phyloP scores from a whole-genome alignment of 2,888 invertebrate species.

The Volucella inflata region DNA sequence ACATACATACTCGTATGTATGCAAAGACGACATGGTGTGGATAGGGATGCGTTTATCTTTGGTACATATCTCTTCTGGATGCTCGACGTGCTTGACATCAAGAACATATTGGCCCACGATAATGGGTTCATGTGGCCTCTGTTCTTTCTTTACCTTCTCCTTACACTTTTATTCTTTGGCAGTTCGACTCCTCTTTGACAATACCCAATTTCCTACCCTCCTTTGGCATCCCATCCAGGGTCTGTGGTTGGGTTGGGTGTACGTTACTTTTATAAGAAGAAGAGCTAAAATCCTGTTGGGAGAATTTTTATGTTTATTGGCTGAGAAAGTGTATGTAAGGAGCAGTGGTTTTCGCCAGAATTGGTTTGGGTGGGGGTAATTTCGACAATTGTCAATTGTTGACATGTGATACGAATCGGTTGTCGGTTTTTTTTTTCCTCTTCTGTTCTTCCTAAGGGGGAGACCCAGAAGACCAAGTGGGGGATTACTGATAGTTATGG shows the following conservation, averaged over 20 bases:
- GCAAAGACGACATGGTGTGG: slow-evolving; percentile 1
- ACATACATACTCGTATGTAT: not conserved
- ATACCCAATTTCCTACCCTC: not conserved
- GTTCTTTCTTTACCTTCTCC: slow-evolving; percentile 24
- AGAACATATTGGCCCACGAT: slow-evolving; percentile 75
- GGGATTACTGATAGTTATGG: slow-evolving; percentile 12
- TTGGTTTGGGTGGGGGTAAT: slow-evolving; percentile 48
- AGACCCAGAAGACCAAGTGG: not conserved
- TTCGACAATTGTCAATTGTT: slow-evolving; percentile 57
- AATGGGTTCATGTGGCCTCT: slow-evolving; percentile 75
- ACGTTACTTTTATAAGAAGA: slow-evolving; percentile 41
- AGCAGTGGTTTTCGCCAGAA: slow-evolving; percentile 27
- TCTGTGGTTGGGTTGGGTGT: slow-evolving; percentile 16
- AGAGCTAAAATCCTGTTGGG: slow-evolving; percentile 51
- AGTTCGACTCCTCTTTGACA: too few relatives aligned
- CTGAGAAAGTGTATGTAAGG: slow-evolving; percentile 58
- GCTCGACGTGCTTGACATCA: slow-evolving; percentile 75
- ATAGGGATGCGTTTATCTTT: slow-evolving; percentile 67
- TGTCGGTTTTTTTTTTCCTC: not conserved
- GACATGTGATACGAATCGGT: slow-evolving; percentile 16
- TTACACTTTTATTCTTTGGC: not conserved
- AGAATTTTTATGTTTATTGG: slow-evolving; percentile 68
- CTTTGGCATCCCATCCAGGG: not conserved
- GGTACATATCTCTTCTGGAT: slow-evolving; percentile 72
- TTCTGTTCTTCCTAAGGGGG: not conserved